Evolutionary conservation across 2,797 vertebrate genomes (phyloP).

Genomic region (Manis crassicaudata): DNA sequence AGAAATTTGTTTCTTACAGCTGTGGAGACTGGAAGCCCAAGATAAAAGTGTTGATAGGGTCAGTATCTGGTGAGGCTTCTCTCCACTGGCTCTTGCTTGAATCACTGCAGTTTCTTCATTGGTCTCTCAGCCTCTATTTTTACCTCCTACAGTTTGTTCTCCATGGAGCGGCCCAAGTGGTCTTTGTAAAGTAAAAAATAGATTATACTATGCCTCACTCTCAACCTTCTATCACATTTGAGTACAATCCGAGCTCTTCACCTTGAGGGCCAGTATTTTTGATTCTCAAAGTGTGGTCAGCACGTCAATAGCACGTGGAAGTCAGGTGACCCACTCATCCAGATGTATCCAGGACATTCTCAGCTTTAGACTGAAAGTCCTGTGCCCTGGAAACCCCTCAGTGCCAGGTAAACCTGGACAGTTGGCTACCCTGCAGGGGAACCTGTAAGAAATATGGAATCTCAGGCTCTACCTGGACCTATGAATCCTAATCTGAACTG

Average conservation of each 20-base stretch:
- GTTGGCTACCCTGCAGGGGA: neutral
- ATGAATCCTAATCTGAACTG: neutral
- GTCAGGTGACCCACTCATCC: neutral
- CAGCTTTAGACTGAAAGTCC: neutral
- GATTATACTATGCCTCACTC: neutral
- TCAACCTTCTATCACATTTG: neutral
- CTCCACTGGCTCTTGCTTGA: neutral
- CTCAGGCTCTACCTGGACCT: neutral
- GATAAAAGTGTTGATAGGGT: neutral
- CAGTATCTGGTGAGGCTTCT: neutral
- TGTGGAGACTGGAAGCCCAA: neutral
- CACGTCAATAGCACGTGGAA: neutral
- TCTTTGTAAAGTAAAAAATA: neutral
- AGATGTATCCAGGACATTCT: neutral
- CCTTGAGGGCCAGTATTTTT: neutral
- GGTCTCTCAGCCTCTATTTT: neutral
- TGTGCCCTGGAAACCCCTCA: neutral
- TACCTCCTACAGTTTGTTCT: neutral
- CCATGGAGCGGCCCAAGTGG: neutral
- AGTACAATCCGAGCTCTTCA: neutral
- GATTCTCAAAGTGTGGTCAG: neutral
- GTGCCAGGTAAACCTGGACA: neutral
- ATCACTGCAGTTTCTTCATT: neutral
- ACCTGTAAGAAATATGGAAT: neutral
- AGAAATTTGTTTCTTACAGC: neutral